phyloP scores from a whole-genome alignment of 35 echinoderm and acorn worm species.

The Nesometra sesokonis region DNA sequence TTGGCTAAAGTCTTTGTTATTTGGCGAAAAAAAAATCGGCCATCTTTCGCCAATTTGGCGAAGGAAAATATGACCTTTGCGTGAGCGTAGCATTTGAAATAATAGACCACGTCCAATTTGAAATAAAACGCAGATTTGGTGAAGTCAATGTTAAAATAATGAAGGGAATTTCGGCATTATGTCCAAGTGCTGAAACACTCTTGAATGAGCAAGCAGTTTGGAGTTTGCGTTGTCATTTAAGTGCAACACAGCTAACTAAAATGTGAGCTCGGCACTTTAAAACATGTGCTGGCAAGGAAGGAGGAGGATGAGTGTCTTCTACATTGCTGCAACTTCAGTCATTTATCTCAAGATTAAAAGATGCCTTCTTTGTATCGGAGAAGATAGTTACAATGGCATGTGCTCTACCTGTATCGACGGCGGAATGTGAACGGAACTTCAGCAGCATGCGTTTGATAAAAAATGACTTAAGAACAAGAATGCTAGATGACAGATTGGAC shows the following conservation, averaged over 20 bases:
- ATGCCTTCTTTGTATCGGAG: conserved; percentile 3
- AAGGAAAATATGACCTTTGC: too few relatives aligned
- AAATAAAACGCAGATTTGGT: too few relatives aligned
- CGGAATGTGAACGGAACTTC: conserved; percentile 19
- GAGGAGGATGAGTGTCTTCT: not conserved
- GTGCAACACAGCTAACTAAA: not conserved
- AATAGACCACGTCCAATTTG: too few relatives aligned
- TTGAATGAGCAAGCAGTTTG: not conserved
- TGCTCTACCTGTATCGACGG: conserved; percentile 4
- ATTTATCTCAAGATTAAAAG: not conserved
- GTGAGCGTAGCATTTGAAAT: too few relatives aligned
- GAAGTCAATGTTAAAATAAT: not conserved
- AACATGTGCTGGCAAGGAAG: not conserved
- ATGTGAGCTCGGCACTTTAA: not conserved
- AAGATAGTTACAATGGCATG: not conserved
- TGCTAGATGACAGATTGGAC: not conserved
- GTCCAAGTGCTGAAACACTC: not conserved
- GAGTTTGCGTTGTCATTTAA: not conserved
- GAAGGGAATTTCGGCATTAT: not conserved
- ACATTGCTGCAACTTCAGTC: not conserved
- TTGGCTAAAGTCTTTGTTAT: too few relatives aligned
- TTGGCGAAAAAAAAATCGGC: too few relatives aligned
- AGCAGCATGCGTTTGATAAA: conserved; percentile 12
- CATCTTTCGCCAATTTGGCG: too few relatives aligned
- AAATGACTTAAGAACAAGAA: not conserved